Evolutionary conservation across 2,797 vertebrate genomes (phyloP).

Genomic region (Numenius phaeopus): DNA sequence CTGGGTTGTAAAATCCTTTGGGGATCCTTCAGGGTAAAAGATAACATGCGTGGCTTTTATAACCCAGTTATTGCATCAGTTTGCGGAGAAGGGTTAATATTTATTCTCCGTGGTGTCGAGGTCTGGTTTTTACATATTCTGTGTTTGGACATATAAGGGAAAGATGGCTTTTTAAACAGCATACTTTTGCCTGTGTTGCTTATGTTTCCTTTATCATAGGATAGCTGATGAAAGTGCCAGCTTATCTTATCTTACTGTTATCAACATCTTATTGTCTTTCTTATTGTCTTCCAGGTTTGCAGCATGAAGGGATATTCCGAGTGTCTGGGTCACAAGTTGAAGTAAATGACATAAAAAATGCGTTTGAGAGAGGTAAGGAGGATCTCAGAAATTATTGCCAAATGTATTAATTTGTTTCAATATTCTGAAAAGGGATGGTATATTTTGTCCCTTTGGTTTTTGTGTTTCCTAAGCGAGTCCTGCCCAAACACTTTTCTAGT

Average conservation of each 20-base stretch:
- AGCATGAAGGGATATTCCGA: slow-evolving; percentile 97
- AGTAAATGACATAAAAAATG: slow-evolving; percentile 99
- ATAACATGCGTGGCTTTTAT: not conserved
- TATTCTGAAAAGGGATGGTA: not conserved
- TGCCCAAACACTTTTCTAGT: not conserved
- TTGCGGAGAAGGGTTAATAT: not conserved
- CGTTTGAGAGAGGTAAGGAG: slow-evolving; percentile 94
- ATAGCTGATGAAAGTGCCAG: not conserved
- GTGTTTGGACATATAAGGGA: not conserved
- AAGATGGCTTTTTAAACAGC: not conserved
- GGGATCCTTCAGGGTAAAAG: slow-evolving; percentile 2
- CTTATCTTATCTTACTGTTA: not conserved
- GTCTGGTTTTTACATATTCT: not conserved
- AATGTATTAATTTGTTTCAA: not conserved
- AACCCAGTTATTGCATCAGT: not conserved
- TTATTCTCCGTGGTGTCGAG: not conserved
- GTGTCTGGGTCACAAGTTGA: slow-evolving; percentile 98
- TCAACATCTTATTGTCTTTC: not conserved
- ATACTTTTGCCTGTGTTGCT: not conserved
- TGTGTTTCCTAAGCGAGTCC: not conserved
- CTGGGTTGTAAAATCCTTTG: not conserved
- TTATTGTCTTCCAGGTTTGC: slow-evolving; percentile 83
- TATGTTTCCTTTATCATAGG: rapidly evolving
- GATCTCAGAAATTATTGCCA: not conserved
- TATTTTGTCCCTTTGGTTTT: not conserved